Evolutionary conservation across 2,797 vertebrate genomes (phyloP).

Genomic region (Pseudochirops corinnae): DNA sequence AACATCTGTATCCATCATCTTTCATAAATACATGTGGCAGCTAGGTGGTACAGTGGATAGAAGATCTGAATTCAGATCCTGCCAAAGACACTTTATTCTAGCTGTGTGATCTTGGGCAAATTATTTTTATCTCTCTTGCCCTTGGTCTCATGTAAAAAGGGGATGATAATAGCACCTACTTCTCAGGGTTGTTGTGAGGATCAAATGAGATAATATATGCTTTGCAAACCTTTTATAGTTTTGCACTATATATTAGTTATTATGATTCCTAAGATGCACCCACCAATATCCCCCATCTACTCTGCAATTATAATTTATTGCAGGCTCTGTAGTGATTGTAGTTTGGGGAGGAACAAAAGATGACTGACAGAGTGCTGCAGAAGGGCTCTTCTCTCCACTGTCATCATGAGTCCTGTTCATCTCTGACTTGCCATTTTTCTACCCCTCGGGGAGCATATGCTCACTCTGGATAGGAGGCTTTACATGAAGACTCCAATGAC

Average conservation of each 20-base stretch:
- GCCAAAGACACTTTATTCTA: background rate
- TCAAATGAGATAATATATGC: background rate
- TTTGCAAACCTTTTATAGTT: background rate
- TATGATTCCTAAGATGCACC: background rate
- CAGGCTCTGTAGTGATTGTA: background rate
- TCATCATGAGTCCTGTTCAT: background rate
- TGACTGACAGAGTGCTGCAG: background rate
- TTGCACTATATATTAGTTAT: background rate
- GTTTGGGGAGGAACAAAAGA: background rate
- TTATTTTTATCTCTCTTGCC: background rate
- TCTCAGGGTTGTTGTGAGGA: background rate
- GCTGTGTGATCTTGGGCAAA: background rate
- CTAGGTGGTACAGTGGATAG: background rate
- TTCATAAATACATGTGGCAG: background rate
- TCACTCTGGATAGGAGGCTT: background rate
- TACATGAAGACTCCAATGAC: background rate
- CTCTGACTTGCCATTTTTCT: background rate
- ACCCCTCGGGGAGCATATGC: background rate
- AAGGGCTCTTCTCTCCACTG: background rate
- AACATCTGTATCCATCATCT: background rate
- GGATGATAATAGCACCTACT: background rate
- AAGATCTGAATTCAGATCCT: background rate
- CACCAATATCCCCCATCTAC: background rate
- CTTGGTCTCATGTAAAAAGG: background rate
- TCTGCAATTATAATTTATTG: background rate